phyloP scores from a whole-genome alignment of 1,140 invertebrate genomes.

The Leucophenga varia region DNA sequence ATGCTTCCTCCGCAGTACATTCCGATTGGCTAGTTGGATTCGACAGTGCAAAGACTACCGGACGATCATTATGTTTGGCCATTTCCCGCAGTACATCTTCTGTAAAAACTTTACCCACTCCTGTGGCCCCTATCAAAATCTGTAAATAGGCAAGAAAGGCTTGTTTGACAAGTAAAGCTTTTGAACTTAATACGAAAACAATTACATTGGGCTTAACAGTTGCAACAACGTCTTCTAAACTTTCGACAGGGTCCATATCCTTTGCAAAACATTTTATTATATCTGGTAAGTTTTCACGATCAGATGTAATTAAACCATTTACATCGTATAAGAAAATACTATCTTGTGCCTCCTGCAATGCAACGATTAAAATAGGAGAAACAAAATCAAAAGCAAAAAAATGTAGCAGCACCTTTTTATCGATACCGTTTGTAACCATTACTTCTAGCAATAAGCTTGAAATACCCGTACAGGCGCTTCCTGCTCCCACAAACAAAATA shows the following conservation, averaged over 20 bases:
- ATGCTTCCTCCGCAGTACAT: constrained; percentile 93
- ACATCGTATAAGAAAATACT: constrained; percentile 76
- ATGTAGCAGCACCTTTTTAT: constrained; percentile 32
- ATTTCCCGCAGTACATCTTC: constrained; percentile 78
- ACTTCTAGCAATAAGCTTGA: constrained; percentile 86
- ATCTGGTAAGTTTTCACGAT: constrained; percentile 70
- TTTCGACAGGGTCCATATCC: constrained; percentile 68
- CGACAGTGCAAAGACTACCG: constrained; percentile 85
- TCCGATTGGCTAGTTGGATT: constrained; percentile 96
- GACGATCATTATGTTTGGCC: constrained; percentile 62
- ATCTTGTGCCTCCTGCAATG: constrained; percentile 67
- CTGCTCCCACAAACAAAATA: constrained; percentile 91
- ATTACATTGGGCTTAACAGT: constrained; percentile 78
- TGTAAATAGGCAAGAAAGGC: too few relatives aligned
- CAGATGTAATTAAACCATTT: constrained; percentile 71
- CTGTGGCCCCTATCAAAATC: constrained; percentile 83
- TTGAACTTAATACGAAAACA: too few relatives aligned
- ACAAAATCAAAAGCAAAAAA: too few relatives aligned
- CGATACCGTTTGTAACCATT: constrained; percentile 81
- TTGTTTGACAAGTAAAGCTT: too few relatives aligned
- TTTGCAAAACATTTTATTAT: constrained; percentile 83
- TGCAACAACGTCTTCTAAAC: constrained; percentile 77
- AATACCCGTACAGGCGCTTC: constrained; percentile 88
- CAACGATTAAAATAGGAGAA: too few relatives aligned
- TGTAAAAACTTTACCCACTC: constrained; percentile 82